Base-by-base conservation (phyloP, 2,797 vertebrate genomes). In the Cheirogaleus major region DNA sequence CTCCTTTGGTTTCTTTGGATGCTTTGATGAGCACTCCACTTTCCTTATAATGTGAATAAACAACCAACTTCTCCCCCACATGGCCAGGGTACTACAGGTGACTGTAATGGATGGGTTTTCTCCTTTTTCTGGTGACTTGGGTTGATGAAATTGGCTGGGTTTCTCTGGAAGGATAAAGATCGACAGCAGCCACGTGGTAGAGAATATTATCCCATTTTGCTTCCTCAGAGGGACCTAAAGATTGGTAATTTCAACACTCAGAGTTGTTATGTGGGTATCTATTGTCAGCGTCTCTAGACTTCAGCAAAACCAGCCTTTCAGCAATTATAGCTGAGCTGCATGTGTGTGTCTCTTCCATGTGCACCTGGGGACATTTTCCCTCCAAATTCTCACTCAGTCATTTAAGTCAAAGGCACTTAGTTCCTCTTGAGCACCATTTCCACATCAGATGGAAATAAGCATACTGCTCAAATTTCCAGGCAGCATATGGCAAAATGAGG, bases 351-450 rank as follows among this genome's bases (percentile, higher is more conserved):
- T 95, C 78, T 92, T 96, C 87, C 72, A 91, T 95, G 50, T 95
- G 91, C 41, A 91, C 38, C 93, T 85, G 67, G 96, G 67, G 85
- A 95, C 57, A 2, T 22, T 91, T 92, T 93, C 27, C 70, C n/a
- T 97, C 78, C 91, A 96, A 97, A 97, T 95, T 96, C 45, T 91
- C 45, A 65, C 67, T 78, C 50, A 92, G 55, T 95, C 17, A 0
- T 96, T 96, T 81, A 96, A 97, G 92, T 95, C 76, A 96, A 84
- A 95, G 63, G 4, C 81, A 91, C 43, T 97, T 95, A 95, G 75
- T 90, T 96, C 78, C 91, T 95, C 88, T 85, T 72, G 93, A 96
- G 84, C 63, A n/a, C 61, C 50, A 41, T 95, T 92, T 7, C 78
- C 25, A 59, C 73, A 57, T 91, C 83, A 85, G 73, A 91, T 41